A percentile compares a stretch with the other conserved stretches of the same genome.
Evolutionary conservation across 2,113 vertebrate genomes (phyloP).

Genomic region (Capreolus pygargus): DNA sequence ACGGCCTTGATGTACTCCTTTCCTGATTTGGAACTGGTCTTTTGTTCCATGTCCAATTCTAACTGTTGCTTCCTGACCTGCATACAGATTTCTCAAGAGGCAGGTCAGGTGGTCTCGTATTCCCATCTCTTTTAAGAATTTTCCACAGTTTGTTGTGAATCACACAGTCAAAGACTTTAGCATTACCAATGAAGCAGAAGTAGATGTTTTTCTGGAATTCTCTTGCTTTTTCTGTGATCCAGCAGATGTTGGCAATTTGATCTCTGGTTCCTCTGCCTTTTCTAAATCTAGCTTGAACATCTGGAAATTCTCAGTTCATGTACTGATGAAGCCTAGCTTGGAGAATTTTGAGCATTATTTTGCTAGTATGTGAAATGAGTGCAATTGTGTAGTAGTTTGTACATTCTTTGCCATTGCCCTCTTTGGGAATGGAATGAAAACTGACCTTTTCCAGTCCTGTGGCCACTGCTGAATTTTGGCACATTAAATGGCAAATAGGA

Average conservation of each 20-base stretch:
- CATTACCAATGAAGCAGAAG: background rate
- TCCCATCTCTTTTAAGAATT: background rate
- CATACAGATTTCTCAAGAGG: background rate
- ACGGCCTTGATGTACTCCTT: background rate
- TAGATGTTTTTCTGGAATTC: background rate
- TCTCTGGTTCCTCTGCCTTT: background rate
- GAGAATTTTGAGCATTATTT: background rate
- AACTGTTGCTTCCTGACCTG: background rate
- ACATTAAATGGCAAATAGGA: background rate
- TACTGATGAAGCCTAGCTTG: background rate
- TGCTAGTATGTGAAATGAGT: background rate
- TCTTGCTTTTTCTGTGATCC: background rate
- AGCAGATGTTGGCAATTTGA: background rate
- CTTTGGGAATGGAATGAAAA: background rate
- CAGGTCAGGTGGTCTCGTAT: background rate
- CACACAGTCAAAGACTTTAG: background rate
- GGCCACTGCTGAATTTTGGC: background rate
- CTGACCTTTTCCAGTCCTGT: background rate
- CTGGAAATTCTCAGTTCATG: background rate
- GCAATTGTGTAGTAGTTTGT: background rate
- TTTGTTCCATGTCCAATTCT: background rate
- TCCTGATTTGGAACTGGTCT: accelerated
- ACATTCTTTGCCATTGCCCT: background rate
- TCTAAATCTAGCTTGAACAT: background rate
- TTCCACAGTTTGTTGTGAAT: background rate